These are phyloP conservation scores for Drosophila fuyamai DNA, from an alignment of 1,140 invertebrate genomes.

Conservation along the genomic window DNA sequence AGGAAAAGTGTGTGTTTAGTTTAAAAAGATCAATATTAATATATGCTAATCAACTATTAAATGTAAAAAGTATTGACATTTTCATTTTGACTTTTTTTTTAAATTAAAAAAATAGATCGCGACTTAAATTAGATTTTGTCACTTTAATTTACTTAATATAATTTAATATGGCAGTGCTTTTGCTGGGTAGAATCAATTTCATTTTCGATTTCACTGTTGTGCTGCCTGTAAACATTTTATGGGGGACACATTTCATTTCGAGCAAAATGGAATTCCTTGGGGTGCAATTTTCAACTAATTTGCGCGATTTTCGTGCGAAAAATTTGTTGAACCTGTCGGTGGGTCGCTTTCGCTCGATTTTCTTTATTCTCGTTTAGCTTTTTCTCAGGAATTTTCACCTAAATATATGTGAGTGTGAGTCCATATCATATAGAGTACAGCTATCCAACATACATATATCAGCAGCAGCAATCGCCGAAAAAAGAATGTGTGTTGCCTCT, in stretches of 20 bases:
- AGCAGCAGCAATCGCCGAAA: slow-evolving; percentile 51
- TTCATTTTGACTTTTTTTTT: too few species aligned
- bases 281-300: slow-evolving; percentile 63
- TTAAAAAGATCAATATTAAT: too few species aligned
- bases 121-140: too few species aligned
- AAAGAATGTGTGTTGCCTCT: slow-evolving; percentile 55
- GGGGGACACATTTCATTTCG: slow-evolving; percentile 45
- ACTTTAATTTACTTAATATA: too few species aligned
- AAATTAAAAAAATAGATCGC: too few species aligned
- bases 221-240: slow-evolving; percentile 24
- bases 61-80: too few species aligned
- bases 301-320: slow-evolving; percentile 51
- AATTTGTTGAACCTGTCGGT: slow-evolving; percentile 56
- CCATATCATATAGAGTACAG: slow-evolving; percentile 21
- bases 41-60: too few species aligned
- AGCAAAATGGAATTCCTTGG: slow-evolving; percentile 51
- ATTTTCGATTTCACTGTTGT: slow-evolving; percentile 14
- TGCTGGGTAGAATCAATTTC: too few species aligned
- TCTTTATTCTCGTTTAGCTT: slow-evolving; percentile 54
- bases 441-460: slow-evolving; percentile 35
- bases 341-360: slow-evolving; percentile 44
- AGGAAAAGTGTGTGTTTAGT: slow-evolving; percentile 10
- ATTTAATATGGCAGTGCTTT: too few species aligned
- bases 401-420: slow-evolving; percentile 46
- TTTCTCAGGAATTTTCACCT: slow-evolving; percentile 71